Percentiles rank a stretch among this genome's conserved stretches.
Conservation (phyloP, 2,797 vertebrate genomes). For the Sciaenops ocellatus region DNA sequence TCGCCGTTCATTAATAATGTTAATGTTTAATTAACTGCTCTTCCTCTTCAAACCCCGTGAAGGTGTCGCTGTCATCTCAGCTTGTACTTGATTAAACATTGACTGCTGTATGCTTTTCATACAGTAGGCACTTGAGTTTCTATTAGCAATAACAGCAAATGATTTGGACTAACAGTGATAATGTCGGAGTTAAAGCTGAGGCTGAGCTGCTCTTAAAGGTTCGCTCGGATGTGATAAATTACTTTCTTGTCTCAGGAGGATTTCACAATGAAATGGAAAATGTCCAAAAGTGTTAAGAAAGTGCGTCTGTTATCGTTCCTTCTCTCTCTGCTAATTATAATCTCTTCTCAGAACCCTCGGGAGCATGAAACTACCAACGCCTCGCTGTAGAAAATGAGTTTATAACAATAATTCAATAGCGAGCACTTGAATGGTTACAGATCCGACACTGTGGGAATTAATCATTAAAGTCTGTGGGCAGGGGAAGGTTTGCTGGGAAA, state of each 20-base stretch:
- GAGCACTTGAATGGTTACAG: conserved; percentile 46
- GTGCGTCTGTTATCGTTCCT: conserved; percentile 26
- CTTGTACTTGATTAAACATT: background rate
- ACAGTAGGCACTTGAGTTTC: conserved; percentile 33
- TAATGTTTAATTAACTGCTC: conserved; percentile 4
- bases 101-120: background rate
- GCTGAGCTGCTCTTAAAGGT: conserved; percentile 8
- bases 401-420: conserved; percentile 58
- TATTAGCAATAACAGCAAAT: conserved; percentile 24
- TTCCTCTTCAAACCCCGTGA: background rate
- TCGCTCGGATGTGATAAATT: background rate
- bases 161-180: background rate
- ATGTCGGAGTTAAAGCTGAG: background rate
- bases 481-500: conserved; percentile 1
- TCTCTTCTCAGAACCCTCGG: conserved; percentile 43
- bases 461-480: conserved; percentile 31
- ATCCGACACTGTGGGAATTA: conserved; percentile 44
- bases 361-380: conserved; percentile 58
- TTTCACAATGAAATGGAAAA: conserved; percentile 35
- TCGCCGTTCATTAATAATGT: background rate
- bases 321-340: conserved; percentile 56
- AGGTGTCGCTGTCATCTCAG: background rate
- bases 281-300: conserved; percentile 33
- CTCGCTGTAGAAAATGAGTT: conserved; percentile 52
- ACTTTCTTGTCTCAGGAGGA: conserved; percentile 15